Conservation (phyloP, 2,797 vertebrate genomes). For the Acipenser oxyrinchus region DNA sequence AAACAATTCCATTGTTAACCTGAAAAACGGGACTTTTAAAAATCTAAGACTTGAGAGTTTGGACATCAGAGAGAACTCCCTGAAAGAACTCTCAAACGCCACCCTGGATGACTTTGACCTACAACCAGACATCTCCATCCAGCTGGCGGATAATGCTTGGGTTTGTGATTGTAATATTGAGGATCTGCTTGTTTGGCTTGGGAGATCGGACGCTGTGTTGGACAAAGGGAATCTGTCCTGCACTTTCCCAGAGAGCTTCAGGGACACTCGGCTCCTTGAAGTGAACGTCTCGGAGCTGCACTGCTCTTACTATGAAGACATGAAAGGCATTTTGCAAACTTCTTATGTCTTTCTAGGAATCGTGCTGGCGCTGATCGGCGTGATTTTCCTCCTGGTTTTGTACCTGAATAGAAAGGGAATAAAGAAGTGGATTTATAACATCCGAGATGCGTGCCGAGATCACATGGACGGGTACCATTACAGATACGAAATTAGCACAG, state of each 20-base stretch:
- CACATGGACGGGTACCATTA: constrained; percentile 99
- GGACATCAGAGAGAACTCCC: constrained; percentile 74
- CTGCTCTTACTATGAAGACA: constrained; percentile 46
- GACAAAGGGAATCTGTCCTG: constrained; percentile 65
- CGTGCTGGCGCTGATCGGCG: constrained; percentile 89
- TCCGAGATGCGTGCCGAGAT: constrained; percentile 94
- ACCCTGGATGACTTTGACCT: constrained; percentile 54
- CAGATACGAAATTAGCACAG: constrained; percentile 91
- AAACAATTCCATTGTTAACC: constrained; percentile 75
- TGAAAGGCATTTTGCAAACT: constrained; percentile 79
- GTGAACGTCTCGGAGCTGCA: constrained; percentile 55
- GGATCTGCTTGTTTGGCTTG: constrained; percentile 77
- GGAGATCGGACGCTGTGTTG: constrained; percentile 55
- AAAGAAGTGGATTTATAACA: constrained; percentile 96
- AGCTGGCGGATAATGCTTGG: constrained; percentile 72
- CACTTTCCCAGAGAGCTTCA: constrained; percentile 54
- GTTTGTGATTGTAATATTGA: constrained; percentile 73
- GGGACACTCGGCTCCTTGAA: constrained; percentile 52
- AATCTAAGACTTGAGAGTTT: constrained; percentile 58
- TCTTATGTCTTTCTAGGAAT: constrained; percentile 92
- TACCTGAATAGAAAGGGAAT: constrained; percentile 97
- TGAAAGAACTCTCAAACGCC: constrained; percentile 55
- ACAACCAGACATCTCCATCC: constrained; percentile 49
- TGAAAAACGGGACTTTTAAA: constrained; percentile 57
- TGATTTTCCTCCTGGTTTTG: constrained; percentile 93